Percentiles rank a stretch among this genome's conserved stretches.
Evolutionary conservation across 1,140 invertebrate genomes (phyloP).

Genomic region (Drosophila bocki): DNA sequence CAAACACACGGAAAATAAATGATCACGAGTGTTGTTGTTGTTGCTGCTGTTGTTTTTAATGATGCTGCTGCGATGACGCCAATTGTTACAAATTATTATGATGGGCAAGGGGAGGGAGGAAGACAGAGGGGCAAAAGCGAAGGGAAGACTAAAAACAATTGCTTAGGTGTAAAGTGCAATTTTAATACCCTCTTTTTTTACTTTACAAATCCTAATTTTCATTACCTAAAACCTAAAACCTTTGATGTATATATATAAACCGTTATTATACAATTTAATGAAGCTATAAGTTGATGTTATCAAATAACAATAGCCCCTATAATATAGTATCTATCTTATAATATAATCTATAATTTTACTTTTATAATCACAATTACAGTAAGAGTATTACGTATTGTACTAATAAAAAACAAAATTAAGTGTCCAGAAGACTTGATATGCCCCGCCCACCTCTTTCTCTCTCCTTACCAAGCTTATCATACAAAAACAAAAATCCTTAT

Average conservation of each 20-base stretch:
- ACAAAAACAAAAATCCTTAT: constrained; percentile 25
- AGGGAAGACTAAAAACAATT: neutral
- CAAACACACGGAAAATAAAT: constrained; percentile 31
- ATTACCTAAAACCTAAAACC: neutral
- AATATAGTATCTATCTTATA: neutral
- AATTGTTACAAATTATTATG: constrained; percentile 44
- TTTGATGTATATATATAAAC: no score
- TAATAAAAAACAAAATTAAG: neutral
- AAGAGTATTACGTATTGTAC: neutral
- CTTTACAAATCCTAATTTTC: neutral
- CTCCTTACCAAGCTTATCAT: constrained; percentile 18
- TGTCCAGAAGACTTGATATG: neutral
- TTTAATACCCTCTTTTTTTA: neutral
- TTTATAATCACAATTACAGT: neutral
- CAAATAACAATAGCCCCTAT: no score
- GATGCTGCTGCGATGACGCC: constrained; percentile 58
- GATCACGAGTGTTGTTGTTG: constrained; percentile 34
- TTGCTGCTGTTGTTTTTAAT: constrained; percentile 46
- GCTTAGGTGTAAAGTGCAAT: neutral
- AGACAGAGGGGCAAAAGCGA: neutral
- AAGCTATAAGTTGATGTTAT: neutral
- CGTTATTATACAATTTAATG: neutral
- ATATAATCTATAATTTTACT: neutral
- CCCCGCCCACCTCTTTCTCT: constrained; percentile 2
- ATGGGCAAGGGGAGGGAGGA: neutral